Conservation (phyloP, 2,888 invertebrate species). For the Parasteatoda lunata region DNA sequence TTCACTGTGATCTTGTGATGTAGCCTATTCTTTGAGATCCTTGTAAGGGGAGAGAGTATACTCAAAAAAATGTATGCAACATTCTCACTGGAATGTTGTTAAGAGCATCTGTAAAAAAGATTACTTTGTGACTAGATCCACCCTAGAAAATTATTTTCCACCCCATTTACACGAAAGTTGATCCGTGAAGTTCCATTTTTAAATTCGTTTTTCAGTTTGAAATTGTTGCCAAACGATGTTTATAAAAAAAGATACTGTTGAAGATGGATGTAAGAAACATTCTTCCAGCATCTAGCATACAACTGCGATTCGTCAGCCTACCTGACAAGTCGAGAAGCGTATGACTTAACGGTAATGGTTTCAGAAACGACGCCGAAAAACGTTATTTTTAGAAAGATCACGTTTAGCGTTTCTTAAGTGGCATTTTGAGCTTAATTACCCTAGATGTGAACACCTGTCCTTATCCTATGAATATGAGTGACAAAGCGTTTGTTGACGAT, state of each 20-base stretch:
- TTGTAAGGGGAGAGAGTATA: no score
- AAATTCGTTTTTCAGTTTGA: conserved; percentile 7
- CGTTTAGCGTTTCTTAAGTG: not conserved
- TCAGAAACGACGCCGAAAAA: conserved; percentile 11
- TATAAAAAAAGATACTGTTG: not conserved
- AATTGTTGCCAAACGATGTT: conserved; percentile 18
- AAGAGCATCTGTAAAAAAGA: no score
- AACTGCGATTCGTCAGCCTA: conserved; percentile 8
- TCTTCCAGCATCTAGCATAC: not conserved
- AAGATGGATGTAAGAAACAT: conserved; percentile 7
- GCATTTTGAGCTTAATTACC: conserved; percentile 37
- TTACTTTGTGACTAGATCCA: not conserved
- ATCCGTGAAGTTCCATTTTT: conserved; percentile 23
- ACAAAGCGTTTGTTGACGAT: conserved; percentile 42
- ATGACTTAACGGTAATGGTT: conserved; percentile 32
- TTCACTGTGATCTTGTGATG: no score
- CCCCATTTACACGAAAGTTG: conserved; percentile 1
- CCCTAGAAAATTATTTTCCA: not conserved
- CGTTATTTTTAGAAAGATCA: conserved; percentile 48
- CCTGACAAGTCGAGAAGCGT: conserved; percentile 3
- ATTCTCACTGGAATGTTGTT: no score
- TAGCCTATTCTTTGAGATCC: no score
- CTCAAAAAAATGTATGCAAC: no score
- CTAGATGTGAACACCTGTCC: conserved; percentile 45
- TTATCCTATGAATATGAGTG: conserved; percentile 34